Evolutionary conservation across 23 tunicate genomes (phyloP), one percentile per base, ranked within the genome.

Genomic region (Ciona savignyi): DNA sequence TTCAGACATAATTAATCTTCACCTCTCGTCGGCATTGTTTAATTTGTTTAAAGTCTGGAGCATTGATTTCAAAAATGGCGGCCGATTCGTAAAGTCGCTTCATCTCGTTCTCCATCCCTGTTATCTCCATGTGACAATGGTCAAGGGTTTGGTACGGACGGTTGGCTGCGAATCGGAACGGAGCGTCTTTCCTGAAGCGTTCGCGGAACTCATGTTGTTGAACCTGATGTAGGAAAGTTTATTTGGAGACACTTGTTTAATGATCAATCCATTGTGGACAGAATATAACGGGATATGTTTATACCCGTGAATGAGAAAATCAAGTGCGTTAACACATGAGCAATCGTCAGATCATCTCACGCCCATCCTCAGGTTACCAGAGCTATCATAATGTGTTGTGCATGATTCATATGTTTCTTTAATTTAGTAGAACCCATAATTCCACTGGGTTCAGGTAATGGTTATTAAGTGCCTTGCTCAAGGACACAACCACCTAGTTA

Each of bases 31-130:
- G 51, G 76, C 97, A 91, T 68, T 91, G 97, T 66, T 91, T 91
- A 80, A 91, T 91, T 32, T 91, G 97, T 72, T 91, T 91, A 74
- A 91, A 91, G 61, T 91, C 97, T n/a, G 97, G 97, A 49, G 83
- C 97, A 60, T 91, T 91, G 67, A 91, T 81, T 77, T 91, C 97
- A 72, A 91, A 91, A 31, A 85, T 91, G 33, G 89, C 86, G 11
- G 97, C 97, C 6, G 97, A 83, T 27, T 85, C 83, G 66, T 84
- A 85, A 70, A 91, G 66, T 35, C 85, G 80, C 27, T 32, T 75
- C 97, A 91, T 91, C 64, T 75, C 86, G 35, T 84, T 78, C 81
- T 91, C 97, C 97, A 91, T 91, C 24, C 35, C 77, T 3, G 77
- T 74, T 56, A 91, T 91, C 56, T 91, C 91, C 33, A 49, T 68